A percentile compares a stretch with the other conserved stretches of the same genome.
Evolutionary conservation across 1,140 invertebrate species (phyloP).

Genomic region (Laupala kohalensis): DNA sequence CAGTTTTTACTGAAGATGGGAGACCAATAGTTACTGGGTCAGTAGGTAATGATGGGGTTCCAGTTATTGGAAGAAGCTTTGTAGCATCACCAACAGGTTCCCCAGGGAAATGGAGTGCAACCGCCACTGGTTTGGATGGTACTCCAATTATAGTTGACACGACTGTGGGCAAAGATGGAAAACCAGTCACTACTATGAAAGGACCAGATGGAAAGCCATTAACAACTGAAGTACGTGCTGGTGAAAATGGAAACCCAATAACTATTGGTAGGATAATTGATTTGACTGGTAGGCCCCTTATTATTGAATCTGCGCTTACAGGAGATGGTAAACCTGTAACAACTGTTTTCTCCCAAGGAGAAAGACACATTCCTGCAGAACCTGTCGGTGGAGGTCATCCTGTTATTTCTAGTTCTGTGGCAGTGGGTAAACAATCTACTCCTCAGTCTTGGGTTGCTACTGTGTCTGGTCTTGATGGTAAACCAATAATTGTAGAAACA

Average conservation of each 20-base stretch:
- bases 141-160: constrained; percentile 26
- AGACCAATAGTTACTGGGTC: constrained; percentile 28
- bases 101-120: not conserved
- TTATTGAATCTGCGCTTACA: constrained; percentile 28
- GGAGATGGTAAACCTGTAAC: constrained; percentile 29
- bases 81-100: not conserved
- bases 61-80: constrained; percentile 22
- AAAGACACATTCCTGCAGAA: constrained; percentile 17
- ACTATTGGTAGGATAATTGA: constrained; percentile 26
- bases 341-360: constrained; percentile 27
- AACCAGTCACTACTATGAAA: constrained; percentile 25
- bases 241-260: constrained; percentile 26
- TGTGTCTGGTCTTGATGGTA: not conserved
- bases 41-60: constrained; percentile 25
- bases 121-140: constrained; percentile 22
- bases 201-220: constrained; percentile 23
- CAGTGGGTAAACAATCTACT: not conserved
- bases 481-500: not conserved
- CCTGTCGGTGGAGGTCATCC: not conserved
- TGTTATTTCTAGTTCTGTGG: not conserved
- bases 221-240: constrained; percentile 24
- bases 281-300: constrained; percentile 28
- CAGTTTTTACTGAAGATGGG: constrained; percentile 23
- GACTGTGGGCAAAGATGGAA: constrained; percentile 27
- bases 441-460: not conserved